phyloP scores from a whole-genome alignment of 2,888 invertebrate species.

The Drosophila melanosoma region DNA sequence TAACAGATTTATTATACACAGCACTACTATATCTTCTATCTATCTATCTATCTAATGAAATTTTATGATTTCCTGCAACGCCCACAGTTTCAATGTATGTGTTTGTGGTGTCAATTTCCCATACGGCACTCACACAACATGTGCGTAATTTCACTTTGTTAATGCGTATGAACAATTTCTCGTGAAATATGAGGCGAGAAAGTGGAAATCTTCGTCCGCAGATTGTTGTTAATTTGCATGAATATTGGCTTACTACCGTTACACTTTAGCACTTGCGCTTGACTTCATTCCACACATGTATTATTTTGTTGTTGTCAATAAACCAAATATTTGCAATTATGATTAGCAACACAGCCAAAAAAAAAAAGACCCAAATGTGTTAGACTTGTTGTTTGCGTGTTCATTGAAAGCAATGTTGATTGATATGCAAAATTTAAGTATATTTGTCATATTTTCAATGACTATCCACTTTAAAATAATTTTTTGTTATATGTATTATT shows the following conservation, averaged over 20 bases:
- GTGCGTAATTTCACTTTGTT: conserved; percentile 58
- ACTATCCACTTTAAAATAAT: conserved; percentile 5
- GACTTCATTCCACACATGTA: conserved; percentile 17
- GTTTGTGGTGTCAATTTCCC: conserved; percentile 50
- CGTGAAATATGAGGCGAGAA: conserved; percentile 49
- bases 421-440: conserved; percentile 30
- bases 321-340: conserved; percentile 51
- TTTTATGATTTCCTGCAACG: conserved; percentile 76
- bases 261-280: conserved; percentile 60
- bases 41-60: conserved; percentile 77
- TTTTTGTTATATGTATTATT: not conserved
- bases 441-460: conserved; percentile 5
- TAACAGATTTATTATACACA: conserved; percentile 54
- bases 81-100: conserved; percentile 38
- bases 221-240: conserved; percentile 32
- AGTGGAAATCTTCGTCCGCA: conserved; percentile 36
- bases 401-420: conserved; percentile 17
- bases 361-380: conserved; percentile 25
- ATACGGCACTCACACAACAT: conserved; percentile 33
- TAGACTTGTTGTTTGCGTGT: conserved; percentile 12
- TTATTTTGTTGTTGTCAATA: conserved; percentile 11
- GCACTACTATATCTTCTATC: conserved; percentile 64
- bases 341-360: conserved; percentile 51
- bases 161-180: conserved; percentile 66
- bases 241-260: conserved; percentile 49